Percentiles rank a stretch among this genome's conserved stretches.
phyloP scores from a whole-genome alignment of 2,888 invertebrate genomes.

The Drosophila mimica region DNA sequence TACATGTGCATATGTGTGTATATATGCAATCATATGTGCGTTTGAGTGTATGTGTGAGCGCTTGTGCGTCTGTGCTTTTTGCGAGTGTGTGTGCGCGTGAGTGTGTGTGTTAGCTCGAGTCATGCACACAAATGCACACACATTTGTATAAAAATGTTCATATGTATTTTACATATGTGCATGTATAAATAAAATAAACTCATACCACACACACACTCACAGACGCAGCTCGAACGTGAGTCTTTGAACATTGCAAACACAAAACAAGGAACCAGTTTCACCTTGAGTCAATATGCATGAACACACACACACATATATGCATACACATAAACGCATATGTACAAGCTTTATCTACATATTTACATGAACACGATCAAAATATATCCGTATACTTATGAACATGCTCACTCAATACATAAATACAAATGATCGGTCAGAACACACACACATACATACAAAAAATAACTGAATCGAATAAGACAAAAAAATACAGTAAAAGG shows the following conservation, averaged over 20 bases:
- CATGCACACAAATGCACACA: conserved; percentile 22
- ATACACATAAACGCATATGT: conserved; percentile 6
- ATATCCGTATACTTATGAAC: conserved; percentile 17
- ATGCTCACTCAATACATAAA: conserved; percentile 1
- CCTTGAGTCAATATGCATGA: conserved; percentile 65
- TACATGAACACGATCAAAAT: conserved; percentile 36
- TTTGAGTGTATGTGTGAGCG: conserved; percentile 12
- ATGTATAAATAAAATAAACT: conserved; percentile 56
- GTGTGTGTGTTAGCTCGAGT: conserved; percentile 22
- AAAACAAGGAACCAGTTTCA: conserved; percentile 80
- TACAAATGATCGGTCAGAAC: conserved; percentile 5
- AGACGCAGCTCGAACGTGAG: conserved; percentile 76
- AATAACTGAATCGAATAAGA: conserved; percentile 12
- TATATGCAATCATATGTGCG: conserved; percentile 18
- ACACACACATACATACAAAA: conserved; percentile 6
- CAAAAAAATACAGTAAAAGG: conserved; percentile 11
- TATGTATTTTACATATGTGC: conserved; percentile 11
- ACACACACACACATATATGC: conserved; percentile 25
- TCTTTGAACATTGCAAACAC: conserved; percentile 76
- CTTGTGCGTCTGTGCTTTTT: conserved; percentile 29
- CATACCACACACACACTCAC: conserved; percentile 56
- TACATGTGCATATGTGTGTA: background rate
- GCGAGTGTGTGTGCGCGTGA: background rate
- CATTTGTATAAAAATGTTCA: conserved; percentile 32
- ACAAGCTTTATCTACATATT: conserved; percentile 16